Evolutionary conservation across 53 echinoderm and acorn worm genomes (phyloP), one percentile per base, ranked within the genome.

Genomic region (Crossaster papposus): DNA sequence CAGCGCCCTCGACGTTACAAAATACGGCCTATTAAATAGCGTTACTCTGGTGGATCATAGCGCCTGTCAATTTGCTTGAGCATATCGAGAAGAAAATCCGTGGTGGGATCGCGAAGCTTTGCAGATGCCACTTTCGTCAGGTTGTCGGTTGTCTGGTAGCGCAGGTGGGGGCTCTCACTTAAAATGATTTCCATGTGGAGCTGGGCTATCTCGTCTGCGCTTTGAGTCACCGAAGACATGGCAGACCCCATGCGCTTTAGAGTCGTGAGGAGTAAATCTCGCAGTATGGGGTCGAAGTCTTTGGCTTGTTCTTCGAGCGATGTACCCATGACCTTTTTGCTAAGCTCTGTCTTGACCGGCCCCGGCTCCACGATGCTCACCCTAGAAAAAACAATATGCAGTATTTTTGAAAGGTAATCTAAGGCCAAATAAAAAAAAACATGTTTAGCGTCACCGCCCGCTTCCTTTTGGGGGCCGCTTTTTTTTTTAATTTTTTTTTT

Each of bases 341-440:
- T 4, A 54, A 80, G 32, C 29, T 18, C 31, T 2, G 80, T 80
- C 29, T 24, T 20, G 14, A 80, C 62, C 62, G 80, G 80, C 20
- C 80, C 80, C 23, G 80, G 80, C 31, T 80, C 80, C 3, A 80
- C 80, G 18, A 80, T 80, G 35, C 54, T 55, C 32, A 80, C 80
- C 34, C 80, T 80, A 30, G 32, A 33, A 4, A 80, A 15, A 62
- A 58, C 13, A 80, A 54, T 4, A 72, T 1, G 30, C 29, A 29
- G 5, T 9, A 9, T 0, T 1, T 28, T 34, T 20, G 14, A 36
- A 76, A 76, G 76, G 6, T 2, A 0, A 15, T 18, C n/a, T n/a
- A n/a, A n/a, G n/a, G n/a, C n/a, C n/a, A n/a, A n/a, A n/a, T n/a
- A n/a, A n/a, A n/a, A n/a, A n/a, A n/a, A n/a, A n/a, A n/a, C n/a